Conservation (phyloP, 2,797 vertebrate genomes). For the Psittacula echo region DNA sequence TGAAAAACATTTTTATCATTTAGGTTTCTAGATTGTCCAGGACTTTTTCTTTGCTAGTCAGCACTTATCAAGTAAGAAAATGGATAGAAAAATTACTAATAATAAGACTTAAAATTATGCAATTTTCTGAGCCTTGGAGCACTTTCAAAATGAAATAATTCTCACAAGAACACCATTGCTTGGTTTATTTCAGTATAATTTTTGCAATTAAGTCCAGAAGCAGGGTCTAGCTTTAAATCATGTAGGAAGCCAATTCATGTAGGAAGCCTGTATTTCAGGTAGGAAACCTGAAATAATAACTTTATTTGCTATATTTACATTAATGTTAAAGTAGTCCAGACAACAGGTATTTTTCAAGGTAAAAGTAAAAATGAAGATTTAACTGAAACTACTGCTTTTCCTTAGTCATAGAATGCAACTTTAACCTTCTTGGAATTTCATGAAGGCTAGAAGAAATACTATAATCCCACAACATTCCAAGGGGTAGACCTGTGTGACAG, state of each 20-base stretch:
- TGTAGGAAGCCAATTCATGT: background rate
- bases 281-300: background rate
- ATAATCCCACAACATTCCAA: background rate
- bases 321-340: background rate
- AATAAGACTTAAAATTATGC: background rate
- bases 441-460: background rate
- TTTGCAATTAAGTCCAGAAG: background rate
- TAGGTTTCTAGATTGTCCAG: background rate
- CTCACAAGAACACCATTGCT: background rate
- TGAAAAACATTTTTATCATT: background rate
- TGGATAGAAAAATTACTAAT: background rate
- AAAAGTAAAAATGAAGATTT: background rate
- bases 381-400: background rate
- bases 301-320: background rate
- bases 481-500: background rate
- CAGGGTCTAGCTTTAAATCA: background rate
- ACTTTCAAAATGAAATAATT: background rate
- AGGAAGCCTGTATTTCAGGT: background rate
- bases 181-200: background rate
- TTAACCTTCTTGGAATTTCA: background rate
- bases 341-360: background rate
- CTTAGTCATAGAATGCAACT: background rate
- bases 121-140: background rate
- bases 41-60: background rate
- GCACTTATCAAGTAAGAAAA: background rate